Evolutionary conservation across 2,797 vertebrate genomes (phyloP), one percentile per base, ranked within the genome.

Genomic region (Tenualosa thibaudeaui): DNA sequence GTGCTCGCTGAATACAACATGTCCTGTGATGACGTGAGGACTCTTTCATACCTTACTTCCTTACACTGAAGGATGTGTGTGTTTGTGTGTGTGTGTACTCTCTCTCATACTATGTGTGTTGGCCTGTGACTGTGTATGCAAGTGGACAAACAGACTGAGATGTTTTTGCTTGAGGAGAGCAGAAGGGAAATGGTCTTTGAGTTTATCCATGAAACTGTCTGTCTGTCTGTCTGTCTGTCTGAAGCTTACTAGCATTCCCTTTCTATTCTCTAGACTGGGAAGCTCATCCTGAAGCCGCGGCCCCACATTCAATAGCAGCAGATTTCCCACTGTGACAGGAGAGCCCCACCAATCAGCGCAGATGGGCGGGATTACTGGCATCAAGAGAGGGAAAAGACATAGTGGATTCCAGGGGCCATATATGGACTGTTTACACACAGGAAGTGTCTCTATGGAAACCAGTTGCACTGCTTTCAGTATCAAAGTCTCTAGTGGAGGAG

Each of bases 1-100:
- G 96, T 99, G 92, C 94, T 99, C 94, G 97, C 98, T 91, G 98
- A 99, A 92, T 99, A 99, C 95, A 99, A 99, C 91, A 99, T 99
- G 98, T 99, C 98, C 90, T 99, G 98, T 93, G 98, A 99, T 90
- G 98, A 99, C 87, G 98, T 99, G 93, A 97, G 98, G 97, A 87
- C 24, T 84, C 10, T 0, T 3, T 78, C 0, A 15, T 68, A 65
- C n/a, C 22, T 31, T 31, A 24, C 24, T 2, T n/a, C 24, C 12
- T 8, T 13, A 12, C 40, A 9, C 10, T 1, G 31, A 26, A 15
- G 65, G 0, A 1, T 1, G 68, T 40, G 31, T 75, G 68, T 40
- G 3, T 31, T 10, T 12, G 31, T 40, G 68, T 40, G 68, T 17
- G 31, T 2, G 31, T 40, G 68, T 17, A 5, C n/a, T n/a, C n/a